phyloP scores from a whole-genome alignment of 2,113 vertebrate genomes.

The Caranx ignobilis region DNA sequence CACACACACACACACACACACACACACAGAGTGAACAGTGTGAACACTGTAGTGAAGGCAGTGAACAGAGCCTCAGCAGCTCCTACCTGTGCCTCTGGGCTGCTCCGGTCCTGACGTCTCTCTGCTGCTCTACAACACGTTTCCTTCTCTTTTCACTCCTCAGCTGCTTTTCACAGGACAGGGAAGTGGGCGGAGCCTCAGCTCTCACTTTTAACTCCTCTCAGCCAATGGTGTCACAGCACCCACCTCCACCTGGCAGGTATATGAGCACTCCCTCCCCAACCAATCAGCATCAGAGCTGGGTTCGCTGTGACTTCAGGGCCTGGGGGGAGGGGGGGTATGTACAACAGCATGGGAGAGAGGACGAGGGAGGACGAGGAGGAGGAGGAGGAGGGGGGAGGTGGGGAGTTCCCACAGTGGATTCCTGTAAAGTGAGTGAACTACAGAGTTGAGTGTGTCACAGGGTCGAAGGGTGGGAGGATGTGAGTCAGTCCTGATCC shows the following conservation, averaged over 20 bases:
- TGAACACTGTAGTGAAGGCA: too few species aligned
- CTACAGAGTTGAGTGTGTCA: slow-evolving; percentile 51
- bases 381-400: background rate
- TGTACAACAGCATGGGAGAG: slow-evolving; percentile 6
- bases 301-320: background rate
- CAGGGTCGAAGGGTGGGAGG: slow-evolving; percentile 56
- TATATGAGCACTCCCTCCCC: background rate
- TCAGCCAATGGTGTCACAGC: slow-evolving; percentile 52
- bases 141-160: slow-evolving; percentile 31
- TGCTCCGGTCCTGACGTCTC: background rate
- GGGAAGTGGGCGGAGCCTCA: slow-evolving; percentile 53
- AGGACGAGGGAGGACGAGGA: background rate
- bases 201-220: slow-evolving; percentile 29
- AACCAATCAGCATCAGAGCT: slow-evolving; percentile 39
- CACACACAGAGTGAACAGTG: too few species aligned
- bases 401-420: slow-evolving; percentile 42
- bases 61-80: too few species aligned
- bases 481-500: slow-evolving; percentile 60
- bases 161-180: slow-evolving; percentile 48
- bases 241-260: slow-evolving; percentile 70
- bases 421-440: slow-evolving; percentile 72
- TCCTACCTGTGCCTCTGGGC: slow-evolving; percentile 52
- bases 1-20: too few species aligned
- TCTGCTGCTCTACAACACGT: background rate
- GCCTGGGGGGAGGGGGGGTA: slow-evolving; percentile 4